A percentile compares a stretch with the other conserved stretches of the same genome.
Evolutionary conservation across 2,113 vertebrate genomes (phyloP).

Genomic region (Carassius gibelio): DNA sequence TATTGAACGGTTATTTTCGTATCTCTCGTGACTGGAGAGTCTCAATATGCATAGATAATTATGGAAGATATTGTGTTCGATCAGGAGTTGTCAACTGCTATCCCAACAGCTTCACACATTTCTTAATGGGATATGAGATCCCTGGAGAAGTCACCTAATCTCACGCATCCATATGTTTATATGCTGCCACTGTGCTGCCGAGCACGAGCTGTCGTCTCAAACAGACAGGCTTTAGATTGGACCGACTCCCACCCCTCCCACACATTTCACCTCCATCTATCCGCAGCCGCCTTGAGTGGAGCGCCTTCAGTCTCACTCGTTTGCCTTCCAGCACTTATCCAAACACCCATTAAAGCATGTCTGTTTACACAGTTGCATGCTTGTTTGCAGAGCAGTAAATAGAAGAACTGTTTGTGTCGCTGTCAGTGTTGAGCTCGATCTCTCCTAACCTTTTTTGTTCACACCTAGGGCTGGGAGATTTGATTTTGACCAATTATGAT

Average conservation of each 20-base stretch:
- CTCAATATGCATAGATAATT: background rate
- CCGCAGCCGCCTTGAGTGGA: background rate
- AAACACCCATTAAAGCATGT: conserved; percentile 35
- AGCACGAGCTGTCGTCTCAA: conserved; percentile 6
- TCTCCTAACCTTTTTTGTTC: conserved; percentile 11
- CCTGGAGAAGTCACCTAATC: conserved; percentile 34
- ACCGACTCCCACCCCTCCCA: conserved; percentile 7
- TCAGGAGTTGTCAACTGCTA: conserved; percentile 25
- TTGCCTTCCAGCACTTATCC: background rate
- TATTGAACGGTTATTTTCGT: background rate
- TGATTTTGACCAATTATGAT: background rate
- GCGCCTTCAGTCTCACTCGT: background rate
- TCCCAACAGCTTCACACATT: conserved; percentile 32
- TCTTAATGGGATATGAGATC: conserved; percentile 40
- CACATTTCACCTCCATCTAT: conserved; percentile 16
- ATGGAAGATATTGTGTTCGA: background rate
- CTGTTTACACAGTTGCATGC: conserved; percentile 46
- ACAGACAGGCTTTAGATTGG: conserved; percentile 22
- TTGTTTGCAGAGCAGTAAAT: conserved; percentile 45
- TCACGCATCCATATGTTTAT: conserved; percentile 32
- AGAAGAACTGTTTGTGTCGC: conserved; percentile 38
- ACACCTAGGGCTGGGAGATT: background rate
- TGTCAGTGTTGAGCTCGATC: background rate
- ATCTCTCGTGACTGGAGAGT: background rate
- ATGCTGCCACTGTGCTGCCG: conserved; percentile 12